Percentiles rank a stretch among this genome's conserved stretches.
These are phyloP conservation scores for Palythoa heliodiscus DNA, from an alignment of 92 coral and sea anemone genomes.

Conservation along the genomic window DNA sequence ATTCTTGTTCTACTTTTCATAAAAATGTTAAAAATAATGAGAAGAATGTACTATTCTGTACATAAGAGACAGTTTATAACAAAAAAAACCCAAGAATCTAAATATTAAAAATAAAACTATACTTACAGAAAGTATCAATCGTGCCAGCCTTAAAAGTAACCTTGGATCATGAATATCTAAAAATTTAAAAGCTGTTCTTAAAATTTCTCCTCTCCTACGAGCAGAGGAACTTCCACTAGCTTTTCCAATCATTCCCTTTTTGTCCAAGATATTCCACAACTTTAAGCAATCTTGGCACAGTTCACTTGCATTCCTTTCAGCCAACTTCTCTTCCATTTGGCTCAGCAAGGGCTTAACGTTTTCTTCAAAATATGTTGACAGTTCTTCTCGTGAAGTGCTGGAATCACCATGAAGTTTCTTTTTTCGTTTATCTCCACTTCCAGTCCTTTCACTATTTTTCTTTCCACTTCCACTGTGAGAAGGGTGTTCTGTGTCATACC, in stretches of 20 bases:
- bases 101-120: neutral
- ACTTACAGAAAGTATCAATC: constrained; percentile 87
- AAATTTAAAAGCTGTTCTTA: constrained; percentile 90
- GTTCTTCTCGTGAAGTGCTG: constrained; percentile 67
- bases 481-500: constrained; percentile 38
- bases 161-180: constrained; percentile 89
- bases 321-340: constrained; percentile 84
- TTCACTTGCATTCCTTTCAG: constrained; percentile 59
- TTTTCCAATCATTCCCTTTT: constrained; percentile 77
- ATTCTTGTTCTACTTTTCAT: too few species aligned
- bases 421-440: constrained; percentile 74
- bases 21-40: too few species aligned
- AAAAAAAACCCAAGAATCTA: neutral
- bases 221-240: constrained; percentile 84
- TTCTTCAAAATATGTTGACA: constrained; percentile 73
- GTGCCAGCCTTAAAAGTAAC: constrained; percentile 84
- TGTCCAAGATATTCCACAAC: constrained; percentile 73
- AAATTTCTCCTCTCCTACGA: constrained; percentile 84
- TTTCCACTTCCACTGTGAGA: constrained; percentile 47
- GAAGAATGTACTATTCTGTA: too few species aligned
- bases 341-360: constrained; percentile 84
- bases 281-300: constrained; percentile 90
- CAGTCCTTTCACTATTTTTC: constrained; percentile 56
- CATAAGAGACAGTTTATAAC: too few species aligned
- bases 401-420: constrained; percentile 50